Conservation (phyloP, 2,113 vertebrate genomes). For the Cranoglanis bouderius region DNA sequence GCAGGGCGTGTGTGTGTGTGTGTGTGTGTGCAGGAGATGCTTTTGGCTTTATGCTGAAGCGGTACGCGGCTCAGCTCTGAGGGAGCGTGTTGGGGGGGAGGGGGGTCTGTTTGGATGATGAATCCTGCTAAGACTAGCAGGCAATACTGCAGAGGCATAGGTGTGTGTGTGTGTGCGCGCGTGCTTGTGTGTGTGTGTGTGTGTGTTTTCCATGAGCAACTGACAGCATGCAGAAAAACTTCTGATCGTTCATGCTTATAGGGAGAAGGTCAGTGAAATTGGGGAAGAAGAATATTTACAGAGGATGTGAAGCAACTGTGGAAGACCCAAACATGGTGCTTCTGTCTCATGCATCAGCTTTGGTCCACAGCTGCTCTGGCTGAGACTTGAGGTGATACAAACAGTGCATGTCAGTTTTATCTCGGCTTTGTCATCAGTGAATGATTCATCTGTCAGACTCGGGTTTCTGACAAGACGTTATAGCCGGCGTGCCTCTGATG, state of each 20-base stretch:
- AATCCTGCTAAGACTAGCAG: conserved; percentile 33
- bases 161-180: conserved; percentile 51
- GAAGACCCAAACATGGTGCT: conserved; percentile 3
- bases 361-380: not conserved
- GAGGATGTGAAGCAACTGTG: conserved; percentile 31
- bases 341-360: not conserved
- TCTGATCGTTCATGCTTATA: not conserved
- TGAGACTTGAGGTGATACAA: not conserved
- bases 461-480: conserved; percentile 48
- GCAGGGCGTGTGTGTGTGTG: conserved; percentile 52
- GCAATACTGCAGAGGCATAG: conserved; percentile 60
- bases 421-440: not conserved
- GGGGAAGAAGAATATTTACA: not conserved
- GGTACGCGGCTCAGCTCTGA: conserved; percentile 59
- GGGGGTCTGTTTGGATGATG: conserved; percentile 28
- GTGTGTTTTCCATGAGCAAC: not conserved
- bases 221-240: conserved; percentile 26
- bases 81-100: conserved; percentile 45
- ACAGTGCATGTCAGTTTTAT: not conserved
- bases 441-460: conserved; percentile 27
- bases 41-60: conserved; percentile 36
- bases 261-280: not conserved
- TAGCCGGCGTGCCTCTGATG: conserved; percentile 11
- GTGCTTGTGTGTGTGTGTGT: conserved; percentile 15
- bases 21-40: conserved; percentile 22